Conservation (phyloP, 2,888 invertebrate genomes). For the Agrilus mali region DNA sequence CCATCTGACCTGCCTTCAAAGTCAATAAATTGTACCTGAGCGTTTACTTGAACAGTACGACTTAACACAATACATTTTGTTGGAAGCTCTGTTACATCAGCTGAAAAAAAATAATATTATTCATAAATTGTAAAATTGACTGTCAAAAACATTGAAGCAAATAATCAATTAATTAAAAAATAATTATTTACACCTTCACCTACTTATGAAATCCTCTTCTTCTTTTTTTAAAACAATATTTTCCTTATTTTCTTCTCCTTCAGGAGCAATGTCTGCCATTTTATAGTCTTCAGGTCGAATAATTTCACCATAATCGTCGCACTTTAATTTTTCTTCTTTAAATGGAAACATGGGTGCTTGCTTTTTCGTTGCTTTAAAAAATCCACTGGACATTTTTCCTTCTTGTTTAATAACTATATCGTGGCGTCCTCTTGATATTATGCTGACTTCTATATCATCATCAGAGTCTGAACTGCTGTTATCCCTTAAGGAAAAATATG, state of each 20-base stretch:
- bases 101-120: slow-evolving; percentile 13
- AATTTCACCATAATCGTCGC: slow-evolving; percentile 94
- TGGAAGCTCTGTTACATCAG: slow-evolving; percentile 60
- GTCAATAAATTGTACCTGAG: slow-evolving; percentile 87
- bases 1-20: slow-evolving; percentile 91
- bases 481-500: slow-evolving; percentile 37
- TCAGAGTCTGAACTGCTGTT: slow-evolving; percentile 70
- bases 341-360: slow-evolving; percentile 96
- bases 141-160: neutral
- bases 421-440: slow-evolving; percentile 67
- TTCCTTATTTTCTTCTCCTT: slow-evolving; percentile 57
- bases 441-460: slow-evolving; percentile 73
- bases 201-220: slow-evolving; percentile 26
- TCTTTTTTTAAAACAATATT: slow-evolving; percentile 52
- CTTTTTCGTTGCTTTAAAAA: slow-evolving; percentile 80
- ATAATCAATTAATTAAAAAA: neutral
- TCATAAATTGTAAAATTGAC: neutral
- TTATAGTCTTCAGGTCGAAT: slow-evolving; percentile 87
- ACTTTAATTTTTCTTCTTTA: slow-evolving; percentile 79
- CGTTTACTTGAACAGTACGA: slow-evolving; percentile 66
- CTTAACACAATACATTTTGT: slow-evolving; percentile 75
- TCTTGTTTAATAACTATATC: slow-evolving; percentile 77
- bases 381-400: slow-evolving; percentile 51
- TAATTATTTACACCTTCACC: neutral
- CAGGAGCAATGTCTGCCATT: slow-evolving; percentile 57